phyloP scores from a whole-genome alignment of 2,797 vertebrate genomes.

The Nothura maculosa region DNA sequence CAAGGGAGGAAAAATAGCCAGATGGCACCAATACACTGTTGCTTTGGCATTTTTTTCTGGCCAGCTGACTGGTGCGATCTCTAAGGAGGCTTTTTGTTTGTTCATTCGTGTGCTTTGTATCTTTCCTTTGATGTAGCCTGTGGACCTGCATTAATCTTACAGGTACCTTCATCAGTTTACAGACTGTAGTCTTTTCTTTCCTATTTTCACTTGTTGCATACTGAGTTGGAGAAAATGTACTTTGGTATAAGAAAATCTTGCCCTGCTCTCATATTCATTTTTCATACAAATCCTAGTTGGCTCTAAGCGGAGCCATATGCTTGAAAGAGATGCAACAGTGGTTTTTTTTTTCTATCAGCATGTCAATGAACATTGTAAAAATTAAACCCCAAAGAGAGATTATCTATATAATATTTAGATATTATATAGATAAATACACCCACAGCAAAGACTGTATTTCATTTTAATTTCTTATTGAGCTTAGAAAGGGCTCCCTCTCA shows the following conservation, averaged over 20 bases:
- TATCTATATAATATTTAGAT: background rate
- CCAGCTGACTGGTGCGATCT: slow-evolving; percentile 43
- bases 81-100: slow-evolving; percentile 63
- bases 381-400: slow-evolving; percentile 26
- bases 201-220: background rate
- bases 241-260: slow-evolving; percentile 44
- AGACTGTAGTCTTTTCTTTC: background rate
- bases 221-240: background rate
- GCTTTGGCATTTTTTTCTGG: slow-evolving; percentile 75
- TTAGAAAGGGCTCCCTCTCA: background rate
- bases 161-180: background rate
- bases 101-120: slow-evolving; percentile 53
- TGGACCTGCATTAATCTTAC: background rate
- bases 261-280: slow-evolving; percentile 68
- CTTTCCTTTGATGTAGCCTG: slow-evolving; percentile 40
- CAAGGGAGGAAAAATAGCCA: slow-evolving; percentile 58
- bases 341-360: slow-evolving; percentile 49
- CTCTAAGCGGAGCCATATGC: slow-evolving; percentile 72
- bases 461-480: background rate
- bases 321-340: slow-evolving; percentile 65
- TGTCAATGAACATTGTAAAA: slow-evolving; percentile 47
- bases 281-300: slow-evolving; percentile 69
- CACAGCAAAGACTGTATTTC: background rate
- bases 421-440: background rate
- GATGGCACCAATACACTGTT: slow-evolving; percentile 69